Evolutionary conservation across 2,797 vertebrate genomes (phyloP).

Genomic region (Podarcis siculus): DNA sequence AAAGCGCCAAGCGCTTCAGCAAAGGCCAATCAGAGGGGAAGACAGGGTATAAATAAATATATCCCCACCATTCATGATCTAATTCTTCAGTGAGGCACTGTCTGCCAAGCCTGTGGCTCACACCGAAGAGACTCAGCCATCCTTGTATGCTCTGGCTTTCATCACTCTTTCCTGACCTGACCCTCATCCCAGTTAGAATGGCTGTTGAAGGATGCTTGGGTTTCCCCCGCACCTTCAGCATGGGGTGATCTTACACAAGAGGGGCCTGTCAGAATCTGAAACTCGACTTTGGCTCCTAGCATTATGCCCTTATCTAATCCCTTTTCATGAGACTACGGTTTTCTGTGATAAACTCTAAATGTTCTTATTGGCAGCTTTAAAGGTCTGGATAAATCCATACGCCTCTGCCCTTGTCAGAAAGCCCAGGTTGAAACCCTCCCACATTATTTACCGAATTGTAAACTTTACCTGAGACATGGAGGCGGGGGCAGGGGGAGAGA

Average conservation of each 20-base stretch:
- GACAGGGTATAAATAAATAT: no score
- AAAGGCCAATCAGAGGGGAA: no score
- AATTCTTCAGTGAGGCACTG: background rate
- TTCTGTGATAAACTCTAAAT: conserved; percentile 36
- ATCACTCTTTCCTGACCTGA: background rate
- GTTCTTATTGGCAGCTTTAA: conserved; percentile 38
- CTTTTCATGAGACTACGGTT: conserved; percentile 12
- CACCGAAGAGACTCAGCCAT: background rate
- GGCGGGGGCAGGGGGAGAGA: background rate
- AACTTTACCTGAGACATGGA: conserved; percentile 28
- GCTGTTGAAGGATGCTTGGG: background rate
- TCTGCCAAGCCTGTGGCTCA: background rate
- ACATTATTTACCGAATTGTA: conserved; percentile 35
- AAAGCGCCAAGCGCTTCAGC: no score
- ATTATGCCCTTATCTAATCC: conserved; percentile 23
- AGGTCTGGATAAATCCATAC: conserved; percentile 36
- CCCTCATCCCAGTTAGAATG: background rate
- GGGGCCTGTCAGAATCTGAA: background rate
- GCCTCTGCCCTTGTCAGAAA: conserved; percentile 30
- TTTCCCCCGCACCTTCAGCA: background rate
- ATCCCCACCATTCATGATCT: no score
- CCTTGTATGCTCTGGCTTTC: background rate
- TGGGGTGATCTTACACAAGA: background rate
- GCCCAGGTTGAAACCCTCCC: conserved; percentile 12
- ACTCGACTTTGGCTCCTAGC: background rate